Evolutionary conservation across 2,888 invertebrate genomes (phyloP), one percentile per base, ranked within the genome.

Genomic region (Cataglyphis albicans): DNA sequence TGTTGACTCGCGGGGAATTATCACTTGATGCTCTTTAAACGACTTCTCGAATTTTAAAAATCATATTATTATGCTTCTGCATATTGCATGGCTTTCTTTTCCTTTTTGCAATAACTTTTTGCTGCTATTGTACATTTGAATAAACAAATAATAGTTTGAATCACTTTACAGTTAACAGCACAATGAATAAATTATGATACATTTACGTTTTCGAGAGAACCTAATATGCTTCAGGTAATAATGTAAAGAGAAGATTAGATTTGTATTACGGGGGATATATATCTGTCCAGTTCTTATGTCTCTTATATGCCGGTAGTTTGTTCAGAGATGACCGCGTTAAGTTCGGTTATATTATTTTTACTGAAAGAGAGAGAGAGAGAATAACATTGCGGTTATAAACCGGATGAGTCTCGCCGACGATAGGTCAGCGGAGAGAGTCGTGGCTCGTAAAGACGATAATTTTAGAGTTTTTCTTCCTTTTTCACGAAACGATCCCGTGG

Each of bases 261-360:
- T 41, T 32, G 18, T 44, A 1, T 44, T 65, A n/a, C 6, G 7
- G 7, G 32, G 32, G 32, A 65, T 78, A 35, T 68, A 35, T 59
- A 35, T 44, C 7, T 44, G 57, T 44, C 10, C 18, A 18, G 10
- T 21, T 0, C 44, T 12, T 35, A 44, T 44, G 41, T 64, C 59
- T 35, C 21, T 78, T 44, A 18, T 57, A 76, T 25, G 48, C 18
- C 18, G 59, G 35, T 15, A 68, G 68, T 59, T 68, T 68, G 21
- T 48, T 70, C 35, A 25, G 18, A 59, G 29, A 57, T n/a, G 21
- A 29, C 21, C 59, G 35, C 59, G 35, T 70, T 80, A 80, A 48
- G 18, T 68, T 68, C 48, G 67, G 29, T 52, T 68, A 32, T 78
- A 78, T 78, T 68, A 68, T 78, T 80, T 70, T 70, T 61, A 61